Evolutionary conservation across 2,797 vertebrate genomes (phyloP), one percentile per base, ranked within the genome.

Genomic region (Sciurus vulgaris): DNA sequence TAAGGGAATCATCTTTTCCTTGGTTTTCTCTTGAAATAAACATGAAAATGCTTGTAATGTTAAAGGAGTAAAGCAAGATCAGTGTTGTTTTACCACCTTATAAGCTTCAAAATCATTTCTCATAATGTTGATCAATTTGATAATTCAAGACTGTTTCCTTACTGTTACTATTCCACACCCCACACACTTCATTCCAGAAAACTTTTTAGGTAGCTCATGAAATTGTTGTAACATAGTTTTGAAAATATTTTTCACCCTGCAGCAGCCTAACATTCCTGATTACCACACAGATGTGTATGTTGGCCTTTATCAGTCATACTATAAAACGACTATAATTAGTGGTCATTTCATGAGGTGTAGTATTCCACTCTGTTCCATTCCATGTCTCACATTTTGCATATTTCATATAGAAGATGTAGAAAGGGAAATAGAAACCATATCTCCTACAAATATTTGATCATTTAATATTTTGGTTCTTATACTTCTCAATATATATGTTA

Each of bases 41-140:
- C 22, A n/a, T 79, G 38, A 69, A 86, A 86, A 56, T 78, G 11
- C 61, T 69, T 86, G 11, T 83, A 65, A 22, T 59, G 22, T 54
- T 78, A 74, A 77, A 76, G 56, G n/a, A 90, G 51, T 84, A 49
- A 67, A 72, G 41, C 28, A 91, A 74, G 28, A 44, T 94, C 44
- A 49, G 0, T 82, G 94, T 87, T 69, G 2, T 73, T 92, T 90
- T 59, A 83, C 81, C 7, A 24, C 18, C 74, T 74, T 30, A 79
- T 89, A 30, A 89, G 9, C 47, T 86, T 96, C 17, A 73, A 72
- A 78, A 79, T 96, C 44, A 93, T 86, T 35, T 94, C 26, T 95
- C 18, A 51, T 82, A 47, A 5, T 77, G n/a, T 73, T 59, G 5
- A 81, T 86, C 81, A 86, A 3, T 85, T 94, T 26, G 18, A 47